Conservation (phyloP, 2,797 vertebrate genomes). For the Hybognathus amarus region DNA sequence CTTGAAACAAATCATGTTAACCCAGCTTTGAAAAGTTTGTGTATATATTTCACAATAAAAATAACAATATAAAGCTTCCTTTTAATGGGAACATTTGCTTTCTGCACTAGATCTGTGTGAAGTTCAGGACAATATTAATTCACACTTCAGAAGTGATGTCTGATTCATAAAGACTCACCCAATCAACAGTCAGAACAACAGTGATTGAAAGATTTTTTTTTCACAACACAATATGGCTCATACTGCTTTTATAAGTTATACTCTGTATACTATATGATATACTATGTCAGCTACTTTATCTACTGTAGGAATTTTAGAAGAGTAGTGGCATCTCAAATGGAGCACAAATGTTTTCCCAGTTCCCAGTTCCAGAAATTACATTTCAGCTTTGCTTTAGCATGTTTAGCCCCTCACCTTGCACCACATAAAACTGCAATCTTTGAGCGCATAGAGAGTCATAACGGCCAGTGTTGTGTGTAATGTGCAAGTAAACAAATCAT, state of each 20-base stretch:
- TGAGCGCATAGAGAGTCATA: too few species aligned
- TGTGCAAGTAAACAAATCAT: too few species aligned
- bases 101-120: background rate
- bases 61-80: background rate
- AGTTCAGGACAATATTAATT: slow-evolving; percentile 24
- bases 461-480: too few species aligned
- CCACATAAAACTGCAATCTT: background rate
- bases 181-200: background rate
- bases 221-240: background rate
- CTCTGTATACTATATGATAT: too few species aligned
- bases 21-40: background rate
- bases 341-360: background rate
- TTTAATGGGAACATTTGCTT: slow-evolving; percentile 27
- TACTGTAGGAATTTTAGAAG: background rate
- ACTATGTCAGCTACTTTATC: background rate
- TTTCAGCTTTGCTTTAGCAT: background rate
- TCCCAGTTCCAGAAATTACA: background rate
- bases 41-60: background rate
- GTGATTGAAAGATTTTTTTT: background rate
- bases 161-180: slow-evolving; percentile 20
- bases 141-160: slow-evolving; percentile 21
- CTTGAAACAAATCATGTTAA: background rate
- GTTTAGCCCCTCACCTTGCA: background rate
- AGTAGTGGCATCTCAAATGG: background rate
- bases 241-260: background rate